Evolutionary conservation across 2,113 vertebrate species (phyloP).

Genomic region (Axis porcinus): DNA sequence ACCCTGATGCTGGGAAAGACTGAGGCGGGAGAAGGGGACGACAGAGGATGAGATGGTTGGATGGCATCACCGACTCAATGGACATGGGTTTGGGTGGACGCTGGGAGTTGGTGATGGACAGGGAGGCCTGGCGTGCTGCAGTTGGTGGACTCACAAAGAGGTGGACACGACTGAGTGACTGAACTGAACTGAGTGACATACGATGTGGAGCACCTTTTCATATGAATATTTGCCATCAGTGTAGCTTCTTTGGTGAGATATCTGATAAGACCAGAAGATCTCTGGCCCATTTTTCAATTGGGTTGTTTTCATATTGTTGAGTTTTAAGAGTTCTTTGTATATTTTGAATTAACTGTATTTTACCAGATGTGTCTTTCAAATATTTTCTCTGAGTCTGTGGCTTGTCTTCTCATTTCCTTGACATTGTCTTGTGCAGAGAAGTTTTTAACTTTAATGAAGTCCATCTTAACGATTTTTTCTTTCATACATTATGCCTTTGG

Average conservation of each 20-base stretch:
- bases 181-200: background rate
- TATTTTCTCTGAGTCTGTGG: background rate
- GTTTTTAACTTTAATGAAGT: background rate
- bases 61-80: background rate
- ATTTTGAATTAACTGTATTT: background rate
- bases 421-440: background rate
- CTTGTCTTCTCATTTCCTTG: background rate
- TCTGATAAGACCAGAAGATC: background rate
- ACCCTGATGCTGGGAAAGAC: background rate
- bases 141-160: background rate
- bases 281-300: background rate
- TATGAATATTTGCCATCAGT: background rate
- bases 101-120: background rate
- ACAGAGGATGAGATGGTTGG: background rate
- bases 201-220: background rate
- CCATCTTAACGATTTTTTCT: background rate
- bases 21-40: background rate
- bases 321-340: background rate
- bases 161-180: background rate
- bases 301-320: background rate
- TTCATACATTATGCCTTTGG: background rate
- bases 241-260: background rate
- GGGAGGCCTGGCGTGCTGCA: background rate
- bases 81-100: background rate
- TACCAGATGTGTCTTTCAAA: background rate